Evolutionary conservation across 2,888 invertebrate species (phyloP).

Genomic region (Machimus rusticus): DNA sequence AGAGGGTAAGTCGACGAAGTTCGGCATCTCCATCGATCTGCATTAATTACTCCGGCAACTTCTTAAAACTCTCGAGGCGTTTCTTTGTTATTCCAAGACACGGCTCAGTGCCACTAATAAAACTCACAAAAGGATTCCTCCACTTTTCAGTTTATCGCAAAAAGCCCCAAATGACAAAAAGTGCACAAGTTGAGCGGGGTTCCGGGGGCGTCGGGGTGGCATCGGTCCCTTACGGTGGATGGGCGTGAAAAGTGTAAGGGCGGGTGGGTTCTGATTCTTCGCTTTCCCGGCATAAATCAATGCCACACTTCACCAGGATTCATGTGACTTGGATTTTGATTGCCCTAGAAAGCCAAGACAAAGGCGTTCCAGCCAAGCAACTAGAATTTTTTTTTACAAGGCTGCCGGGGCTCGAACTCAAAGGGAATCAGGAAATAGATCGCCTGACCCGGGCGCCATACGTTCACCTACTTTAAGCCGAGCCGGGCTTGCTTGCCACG

Average conservation of each 20-base stretch:
- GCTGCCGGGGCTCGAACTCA: neutral
- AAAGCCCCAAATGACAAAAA: conserved; percentile 18
- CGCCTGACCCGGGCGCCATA: conserved; percentile 22
- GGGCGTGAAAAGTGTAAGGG: neutral
- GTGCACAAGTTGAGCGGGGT: neutral
- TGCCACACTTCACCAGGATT: conserved; percentile 35
- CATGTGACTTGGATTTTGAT: conserved; percentile 37
- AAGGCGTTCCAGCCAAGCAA: neutral
- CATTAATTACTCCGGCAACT: conserved; percentile 23
- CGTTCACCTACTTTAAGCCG: conserved; percentile 1
- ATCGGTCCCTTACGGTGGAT: neutral
- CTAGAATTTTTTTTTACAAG: neutral
- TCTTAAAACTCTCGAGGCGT: conserved; percentile 30
- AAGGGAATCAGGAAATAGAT: conserved; percentile 33
- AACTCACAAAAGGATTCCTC: conserved; percentile 17
- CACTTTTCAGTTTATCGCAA: neutral
- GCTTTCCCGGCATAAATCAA: conserved; percentile 33
- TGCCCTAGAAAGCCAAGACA: conserved; percentile 24
- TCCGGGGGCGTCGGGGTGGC: neutral
- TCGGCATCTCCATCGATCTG: conserved; percentile 8
- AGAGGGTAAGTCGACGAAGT: neutral
- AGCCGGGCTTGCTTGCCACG: neutral
- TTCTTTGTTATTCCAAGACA: conserved; percentile 11
- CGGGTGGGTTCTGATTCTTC: conserved; percentile 11
- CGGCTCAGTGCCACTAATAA: conserved; percentile 26